A percentile compares a stretch with the other conserved stretches of the same genome.
phyloP scores from a whole-genome alignment of 2,113 vertebrate genomes.

The Pseudolaguvia tuberculata region DNA sequence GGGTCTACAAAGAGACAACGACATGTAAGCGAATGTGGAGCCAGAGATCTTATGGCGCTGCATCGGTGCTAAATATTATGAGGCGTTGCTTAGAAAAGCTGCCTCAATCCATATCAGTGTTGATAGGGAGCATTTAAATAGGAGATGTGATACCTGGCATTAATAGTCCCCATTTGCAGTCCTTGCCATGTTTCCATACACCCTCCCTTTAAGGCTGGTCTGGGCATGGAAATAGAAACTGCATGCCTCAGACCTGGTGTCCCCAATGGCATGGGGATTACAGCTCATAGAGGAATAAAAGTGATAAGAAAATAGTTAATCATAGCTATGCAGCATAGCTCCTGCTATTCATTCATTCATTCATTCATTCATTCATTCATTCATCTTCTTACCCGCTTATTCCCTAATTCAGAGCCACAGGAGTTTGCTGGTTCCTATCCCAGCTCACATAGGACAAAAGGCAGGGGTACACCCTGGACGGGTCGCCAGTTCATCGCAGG shows the following conservation, averaged over 20 bases:
- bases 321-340: not conserved
- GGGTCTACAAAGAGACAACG: constrained; percentile 42
- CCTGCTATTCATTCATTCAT: too few species aligned
- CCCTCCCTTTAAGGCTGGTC: constrained; percentile 21
- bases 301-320: not conserved
- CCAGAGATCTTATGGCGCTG: constrained; percentile 9
- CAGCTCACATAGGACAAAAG: too few species aligned
- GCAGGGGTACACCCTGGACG: too few species aligned
- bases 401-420: too few species aligned
- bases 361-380: too few species aligned
- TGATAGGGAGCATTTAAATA: constrained; percentile 54
- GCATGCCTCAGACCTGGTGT: constrained; percentile 4
- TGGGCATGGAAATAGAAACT: constrained; percentile 31
- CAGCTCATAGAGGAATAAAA: constrained; percentile 23
- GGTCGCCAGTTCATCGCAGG: too few species aligned
- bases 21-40: constrained; percentile 28
- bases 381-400: too few species aligned
- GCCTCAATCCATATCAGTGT: constrained; percentile 51
- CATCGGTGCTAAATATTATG: constrained; percentile 50
- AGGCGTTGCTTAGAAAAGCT: constrained; percentile 48
- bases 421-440: too few species aligned
- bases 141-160: constrained; percentile 52
- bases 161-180: constrained; percentile 47
- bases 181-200: constrained; percentile 28
- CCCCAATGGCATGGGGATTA: constrained; percentile 3